These are phyloP conservation scores for Lepilemur ruficaudatus DNA, from an alignment of 2,797 vertebrate species.

Conservation along the genomic window DNA sequence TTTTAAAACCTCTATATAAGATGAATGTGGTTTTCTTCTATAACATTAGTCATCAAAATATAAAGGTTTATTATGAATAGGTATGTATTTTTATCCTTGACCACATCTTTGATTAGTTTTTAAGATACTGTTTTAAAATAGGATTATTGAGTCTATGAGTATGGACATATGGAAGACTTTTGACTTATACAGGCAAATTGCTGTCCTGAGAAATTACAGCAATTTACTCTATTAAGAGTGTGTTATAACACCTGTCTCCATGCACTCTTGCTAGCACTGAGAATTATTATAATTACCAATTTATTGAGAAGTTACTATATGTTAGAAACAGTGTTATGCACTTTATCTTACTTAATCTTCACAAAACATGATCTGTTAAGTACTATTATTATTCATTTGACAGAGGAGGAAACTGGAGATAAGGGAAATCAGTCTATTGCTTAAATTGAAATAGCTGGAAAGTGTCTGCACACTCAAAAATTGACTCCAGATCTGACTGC, in stretches of 20 bases:
- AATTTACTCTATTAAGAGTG: not conserved
- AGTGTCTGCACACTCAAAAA: not conserved
- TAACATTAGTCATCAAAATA: not conserved
- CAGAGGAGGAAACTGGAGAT: not conserved
- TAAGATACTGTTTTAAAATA: not conserved
- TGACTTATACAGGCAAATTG: not conserved
- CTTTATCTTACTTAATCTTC: not conserved
- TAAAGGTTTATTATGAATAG: not conserved
- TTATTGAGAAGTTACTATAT: not conserved
- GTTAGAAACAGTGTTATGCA: not conserved
- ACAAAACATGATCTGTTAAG: not conserved
- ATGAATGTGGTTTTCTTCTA: not conserved
- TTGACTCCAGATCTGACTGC: not conserved
- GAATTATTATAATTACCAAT: not conserved
- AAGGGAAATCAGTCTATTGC: not conserved
- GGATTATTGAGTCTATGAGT: not conserved
- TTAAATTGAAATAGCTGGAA: not conserved
- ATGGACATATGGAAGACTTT: not conserved
- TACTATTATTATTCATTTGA: conserved; percentile 8
- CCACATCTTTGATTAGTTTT: not conserved
- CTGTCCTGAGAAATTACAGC: not conserved
- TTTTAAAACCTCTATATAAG: not conserved
- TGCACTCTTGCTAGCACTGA: not conserved
- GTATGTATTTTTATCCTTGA: not conserved
- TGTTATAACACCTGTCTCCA: not conserved